phyloP scores from a whole-genome alignment of 2,113 vertebrate species.

The Thomomys bottae region DNA sequence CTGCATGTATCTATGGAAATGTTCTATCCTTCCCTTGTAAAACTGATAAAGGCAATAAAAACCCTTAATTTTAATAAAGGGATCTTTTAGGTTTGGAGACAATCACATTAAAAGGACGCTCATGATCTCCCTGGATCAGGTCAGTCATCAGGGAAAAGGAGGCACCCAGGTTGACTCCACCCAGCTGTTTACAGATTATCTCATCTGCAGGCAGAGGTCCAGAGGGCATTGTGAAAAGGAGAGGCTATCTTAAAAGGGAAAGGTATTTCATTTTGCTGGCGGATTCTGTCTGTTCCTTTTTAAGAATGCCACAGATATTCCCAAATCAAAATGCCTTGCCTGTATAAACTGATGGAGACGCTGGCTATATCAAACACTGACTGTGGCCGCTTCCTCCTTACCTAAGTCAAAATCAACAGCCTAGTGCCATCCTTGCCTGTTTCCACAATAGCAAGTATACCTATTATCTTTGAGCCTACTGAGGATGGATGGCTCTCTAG shows the following conservation, averaged over 20 bases:
- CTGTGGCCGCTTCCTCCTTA: background rate
- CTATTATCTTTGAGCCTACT: fast-evolving
- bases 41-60: too few species aligned
- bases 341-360: background rate
- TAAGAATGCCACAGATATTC: background rate
- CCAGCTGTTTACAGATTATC: background rate
- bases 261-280: conserved; percentile 9
- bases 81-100: background rate
- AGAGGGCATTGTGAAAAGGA: background rate
- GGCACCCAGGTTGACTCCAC: background rate
- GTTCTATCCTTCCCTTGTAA: too few species aligned
- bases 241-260: background rate
- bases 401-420: background rate
- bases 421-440: background rate
- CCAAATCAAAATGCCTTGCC: background rate
- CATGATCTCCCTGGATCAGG: background rate
- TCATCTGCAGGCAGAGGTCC: background rate
- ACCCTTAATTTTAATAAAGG: too few species aligned
- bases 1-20: too few species aligned
- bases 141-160: background rate
- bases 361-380: background rate
- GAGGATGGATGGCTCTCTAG: conserved; percentile 66
- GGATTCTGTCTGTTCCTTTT: background rate
- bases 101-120: background rate
- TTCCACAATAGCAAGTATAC: background rate